phyloP scores from a whole-genome alignment of 2,797 vertebrate genomes.

The Meriones psammophilus region DNA sequence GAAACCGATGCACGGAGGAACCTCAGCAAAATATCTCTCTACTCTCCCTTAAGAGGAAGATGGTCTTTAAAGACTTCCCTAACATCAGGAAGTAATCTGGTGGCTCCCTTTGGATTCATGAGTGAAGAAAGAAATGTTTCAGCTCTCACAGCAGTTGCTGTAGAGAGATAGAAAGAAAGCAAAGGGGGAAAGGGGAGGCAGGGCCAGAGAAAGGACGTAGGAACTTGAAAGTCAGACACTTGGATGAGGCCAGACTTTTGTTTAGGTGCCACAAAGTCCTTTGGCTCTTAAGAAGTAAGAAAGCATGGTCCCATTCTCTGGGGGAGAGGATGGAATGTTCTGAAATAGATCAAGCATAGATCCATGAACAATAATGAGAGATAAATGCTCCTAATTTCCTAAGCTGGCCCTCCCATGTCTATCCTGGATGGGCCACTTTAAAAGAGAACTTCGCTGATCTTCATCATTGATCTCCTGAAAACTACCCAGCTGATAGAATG shows the following conservation, averaged over 20 bases:
- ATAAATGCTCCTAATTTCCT: background rate
- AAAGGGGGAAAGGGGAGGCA: background rate
- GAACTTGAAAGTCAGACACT: background rate
- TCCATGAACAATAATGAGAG: background rate
- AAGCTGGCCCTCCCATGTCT: background rate
- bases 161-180: background rate
- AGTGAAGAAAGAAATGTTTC: background rate
- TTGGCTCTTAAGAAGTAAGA: background rate
- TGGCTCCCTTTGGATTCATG: background rate
- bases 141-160: too few relatives aligned
- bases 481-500: background rate
- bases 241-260: background rate
- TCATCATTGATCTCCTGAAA: background rate
- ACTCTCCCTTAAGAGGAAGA: background rate
- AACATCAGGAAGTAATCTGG: background rate
- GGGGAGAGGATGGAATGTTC: background rate
- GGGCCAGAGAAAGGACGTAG: background rate
- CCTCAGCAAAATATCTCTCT: background rate
- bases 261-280: background rate
- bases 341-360: background rate
- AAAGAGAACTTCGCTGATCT: background rate
- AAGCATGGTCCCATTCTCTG: too few relatives aligned
- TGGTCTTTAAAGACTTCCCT: background rate
- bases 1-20: background rate
- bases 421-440: background rate